Conservation (phyloP, 53 echinoderm and acorn worm genomes). For the Echinometra lucunter region DNA sequence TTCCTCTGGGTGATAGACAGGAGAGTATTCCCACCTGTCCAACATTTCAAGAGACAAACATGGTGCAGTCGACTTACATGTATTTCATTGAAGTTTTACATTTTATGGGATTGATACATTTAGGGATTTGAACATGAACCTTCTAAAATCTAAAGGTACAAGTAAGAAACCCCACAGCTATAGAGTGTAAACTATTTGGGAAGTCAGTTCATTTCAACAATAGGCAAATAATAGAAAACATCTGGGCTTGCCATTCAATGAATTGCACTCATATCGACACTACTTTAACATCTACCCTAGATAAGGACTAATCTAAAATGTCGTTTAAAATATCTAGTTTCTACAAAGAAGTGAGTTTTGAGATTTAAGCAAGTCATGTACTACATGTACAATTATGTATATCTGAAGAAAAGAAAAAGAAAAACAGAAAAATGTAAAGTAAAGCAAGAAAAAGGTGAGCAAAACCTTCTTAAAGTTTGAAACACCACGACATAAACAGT, state of each 20-base stretch:
- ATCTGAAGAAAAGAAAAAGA: background rate
- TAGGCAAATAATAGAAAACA: no score
- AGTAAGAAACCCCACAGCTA: no score
- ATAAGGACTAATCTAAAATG: background rate
- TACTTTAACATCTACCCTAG: slow-evolving; percentile 33
- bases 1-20: background rate
- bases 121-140: no score
- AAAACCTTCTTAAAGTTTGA: background rate
- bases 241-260: no score
- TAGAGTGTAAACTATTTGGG: no score
- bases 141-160: no score
- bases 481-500: background rate
- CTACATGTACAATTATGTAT: background rate
- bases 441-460: background rate
- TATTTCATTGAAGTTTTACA: background rate
- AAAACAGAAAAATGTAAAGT: no score
- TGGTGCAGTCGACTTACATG: background rate
- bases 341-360: background rate
- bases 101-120: background rate
- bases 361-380: background rate
- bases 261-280: no score
- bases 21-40: background rate
- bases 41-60: background rate
- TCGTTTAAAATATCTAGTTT: background rate
- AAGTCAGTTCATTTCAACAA: no score